These are phyloP conservation scores for Cepphus grylle DNA, from an alignment of 2,113 vertebrate species.

Conservation along the genomic window DNA sequence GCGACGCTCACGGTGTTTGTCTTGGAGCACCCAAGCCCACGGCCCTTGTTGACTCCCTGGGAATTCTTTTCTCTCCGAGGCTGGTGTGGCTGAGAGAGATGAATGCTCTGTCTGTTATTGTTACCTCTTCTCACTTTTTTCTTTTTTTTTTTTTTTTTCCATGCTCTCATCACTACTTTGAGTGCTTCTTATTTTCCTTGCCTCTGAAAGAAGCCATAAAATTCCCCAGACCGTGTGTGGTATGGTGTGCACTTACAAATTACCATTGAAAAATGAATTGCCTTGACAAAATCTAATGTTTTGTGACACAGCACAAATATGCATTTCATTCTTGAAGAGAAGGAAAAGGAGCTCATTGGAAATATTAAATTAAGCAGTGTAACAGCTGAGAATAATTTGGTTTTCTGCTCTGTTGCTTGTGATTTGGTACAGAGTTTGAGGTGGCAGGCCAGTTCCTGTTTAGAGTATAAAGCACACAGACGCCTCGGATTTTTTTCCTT, in stretches of 20 bases:
- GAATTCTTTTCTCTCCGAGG: neutral
- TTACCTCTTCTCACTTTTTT: neutral
- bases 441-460: slow-evolving; percentile 71
- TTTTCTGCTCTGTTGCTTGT: slow-evolving; percentile 95
- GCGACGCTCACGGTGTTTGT: neutral
- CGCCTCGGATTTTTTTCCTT: neutral
- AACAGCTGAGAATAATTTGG: slow-evolving; percentile 97
- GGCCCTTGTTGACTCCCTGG: neutral
- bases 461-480: slow-evolving; percentile 37
- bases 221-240: slow-evolving; percentile 58
- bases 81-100: neutral
- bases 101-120: slow-evolving; percentile 2
- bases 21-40: neutral
- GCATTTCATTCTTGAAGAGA: slow-evolving; percentile 81
- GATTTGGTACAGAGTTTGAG: slow-evolving; percentile 81
- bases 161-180: neutral
- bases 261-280: slow-evolving; percentile 85
- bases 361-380: slow-evolving; percentile 99
- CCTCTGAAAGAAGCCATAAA: slow-evolving; percentile 8
- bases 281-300: slow-evolving; percentile 88
- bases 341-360: slow-evolving; percentile 85
- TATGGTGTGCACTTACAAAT: slow-evolving; percentile 76
- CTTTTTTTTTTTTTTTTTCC: neutral
- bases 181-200: slow-evolving; percentile 22
- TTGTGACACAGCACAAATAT: slow-evolving; percentile 91